Evolutionary conservation across 35 echinoderm and acorn worm species (phyloP), one percentile per base, ranked within the genome.

Genomic region (Lytechinus pictus): DNA sequence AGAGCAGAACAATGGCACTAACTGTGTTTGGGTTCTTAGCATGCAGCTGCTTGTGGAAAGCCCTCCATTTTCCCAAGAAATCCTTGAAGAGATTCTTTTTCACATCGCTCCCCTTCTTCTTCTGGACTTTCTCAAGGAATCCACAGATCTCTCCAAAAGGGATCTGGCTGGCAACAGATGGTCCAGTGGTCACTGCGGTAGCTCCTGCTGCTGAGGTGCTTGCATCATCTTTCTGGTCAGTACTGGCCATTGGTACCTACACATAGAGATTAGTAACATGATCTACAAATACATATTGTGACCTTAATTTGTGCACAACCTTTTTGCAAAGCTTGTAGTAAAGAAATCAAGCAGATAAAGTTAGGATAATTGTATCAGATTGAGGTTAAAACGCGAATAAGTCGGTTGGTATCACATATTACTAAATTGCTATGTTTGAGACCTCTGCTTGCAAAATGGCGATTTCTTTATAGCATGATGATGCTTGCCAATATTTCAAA

Each of bases 41-140:
- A 92, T 99, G 97, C 8, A 99, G 87, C 61, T 94, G 16, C 53
- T 95, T 79, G 90, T 98, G 96, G 87, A 86, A 96, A n/a, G 79
- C 95, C 55, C 98, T 96, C 98, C 98, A 99, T 55, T 99, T 99
- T 14, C 95, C 95, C 72, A 99, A 92, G 92, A 99, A 99, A 14
- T 97, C 96, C 55, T 95, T 96, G 94, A 99, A 99, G 55, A 99
- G 57, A 27, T 94, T 91, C 57, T 97, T 99, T 95, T 99, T 99
- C 28, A 86, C 94, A 10, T 99, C 98, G 33, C 89, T 97, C 10
- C 98, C 97, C 57, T 98, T 96, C 52, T 99, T 99, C 51, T 97
- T 97, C 52, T 98, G 97, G 9, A 99, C 97, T 86, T 95, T 98
- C 94, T 99, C 98, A n/a, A 99, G 91, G 86, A 99, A 99, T 53